Evolutionary conservation across 2,797 vertebrate species (phyloP), one percentile per base, ranked within the genome.

Genomic region (Danio tinwini): DNA sequence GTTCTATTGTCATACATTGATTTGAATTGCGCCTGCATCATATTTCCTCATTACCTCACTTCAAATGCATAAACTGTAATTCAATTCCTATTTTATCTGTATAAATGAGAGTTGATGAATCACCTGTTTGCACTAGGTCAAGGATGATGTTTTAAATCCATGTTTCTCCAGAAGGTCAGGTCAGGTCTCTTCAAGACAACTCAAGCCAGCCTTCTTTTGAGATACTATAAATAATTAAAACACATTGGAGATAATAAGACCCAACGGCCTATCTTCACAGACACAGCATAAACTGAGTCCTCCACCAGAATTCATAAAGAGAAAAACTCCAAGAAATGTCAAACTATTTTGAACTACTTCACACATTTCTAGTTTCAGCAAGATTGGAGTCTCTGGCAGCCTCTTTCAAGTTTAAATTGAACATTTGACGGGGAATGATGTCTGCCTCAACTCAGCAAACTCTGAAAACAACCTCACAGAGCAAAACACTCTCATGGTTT

Each of bases 81-180:
- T 29, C 21, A 17, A 19, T 44, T 44, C n/a, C 5, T 40, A 64
- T 19, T 70, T n/a, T 14, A 70, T 70, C 16, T 8, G 49, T 53
- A 39, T 6, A 52, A n/a, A 39, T 5, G 14, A 16, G 21, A 68
- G 6, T 44, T 10, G 39, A 56, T 72, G 52, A 55, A n/a, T 77
- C 76, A 77, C 68, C 76, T 47, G 42, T 58, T 68, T 52, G 37
- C 88, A 85, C 81, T 81, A 81, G 83, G 82, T 82, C 61, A 87
- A 85, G 89, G 87, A 90, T 89, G 86, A 90, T 87, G 84, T 80
- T 77, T 80, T 67, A 83, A 88, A 87, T 77, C 85, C 86, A 78
- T 78, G 82, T 87, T 74, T 82, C 82, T 81, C 82, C 78, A 71
- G 85, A 78, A 86, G 88, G 85, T 78, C 85, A 58, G 7, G 42